Conservation (phyloP, 1,140 invertebrate species). For the Ptiloglossa arizonensis region DNA sequence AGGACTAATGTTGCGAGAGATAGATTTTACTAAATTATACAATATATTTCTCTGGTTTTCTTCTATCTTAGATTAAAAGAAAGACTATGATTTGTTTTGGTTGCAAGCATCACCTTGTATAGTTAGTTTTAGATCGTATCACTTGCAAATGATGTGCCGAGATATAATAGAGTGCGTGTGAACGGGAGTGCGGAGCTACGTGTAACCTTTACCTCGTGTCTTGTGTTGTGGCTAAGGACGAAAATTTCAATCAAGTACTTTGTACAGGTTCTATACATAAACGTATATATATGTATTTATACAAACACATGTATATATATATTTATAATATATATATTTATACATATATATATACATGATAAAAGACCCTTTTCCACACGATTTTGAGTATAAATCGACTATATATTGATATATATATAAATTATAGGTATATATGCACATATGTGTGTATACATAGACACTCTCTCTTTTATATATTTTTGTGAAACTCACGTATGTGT, state of each 20-base stretch:
- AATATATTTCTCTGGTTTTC: not conserved
- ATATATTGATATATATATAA: constrained; percentile 70
- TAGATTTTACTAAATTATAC: not conserved
- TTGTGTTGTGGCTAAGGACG: constrained; percentile 77
- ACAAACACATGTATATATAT: constrained; percentile 32
- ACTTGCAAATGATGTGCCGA: constrained; percentile 22
- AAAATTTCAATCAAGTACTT: constrained; percentile 78
- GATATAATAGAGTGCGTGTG: constrained; percentile 26
- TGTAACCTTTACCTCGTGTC: constrained; percentile 78
- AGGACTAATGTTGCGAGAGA: not conserved
- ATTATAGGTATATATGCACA: constrained; percentile 69
- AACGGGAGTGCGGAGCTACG: constrained; percentile 56
- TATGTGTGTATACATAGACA: constrained; percentile 75
- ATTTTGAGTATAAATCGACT: constrained; percentile 73
- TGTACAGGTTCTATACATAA: constrained; percentile 75
- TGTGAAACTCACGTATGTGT: constrained; percentile 80
- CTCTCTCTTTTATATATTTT: constrained; percentile 82
- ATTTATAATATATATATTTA: constrained; percentile 21
- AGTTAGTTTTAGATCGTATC: constrained; percentile 16
- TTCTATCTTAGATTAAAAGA: not conserved
- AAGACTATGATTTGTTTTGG: not conserved
- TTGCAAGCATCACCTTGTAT: not conserved
- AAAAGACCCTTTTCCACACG: constrained; percentile 76
- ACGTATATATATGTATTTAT: constrained; percentile 39
- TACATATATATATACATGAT: constrained; percentile 35